Conservation (phyloP, 2,888 invertebrate species). For the Catocala nupta region DNA sequence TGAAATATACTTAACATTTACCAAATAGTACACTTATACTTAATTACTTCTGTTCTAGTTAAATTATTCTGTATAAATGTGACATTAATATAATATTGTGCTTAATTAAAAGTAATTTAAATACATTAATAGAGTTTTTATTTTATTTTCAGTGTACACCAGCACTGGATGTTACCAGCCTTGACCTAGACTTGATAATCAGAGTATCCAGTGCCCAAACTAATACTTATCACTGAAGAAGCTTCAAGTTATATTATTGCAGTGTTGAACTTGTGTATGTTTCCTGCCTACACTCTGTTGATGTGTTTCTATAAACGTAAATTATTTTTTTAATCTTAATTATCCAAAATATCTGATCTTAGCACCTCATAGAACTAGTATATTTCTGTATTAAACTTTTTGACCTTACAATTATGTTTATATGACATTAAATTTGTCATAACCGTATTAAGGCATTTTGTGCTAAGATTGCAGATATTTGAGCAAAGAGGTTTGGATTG, state of each 20-base stretch:
- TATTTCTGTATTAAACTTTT: constrained; percentile 48
- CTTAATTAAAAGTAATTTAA: constrained; percentile 38
- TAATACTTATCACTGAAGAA: constrained; percentile 65
- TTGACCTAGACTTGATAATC: constrained; percentile 64
- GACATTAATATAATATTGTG: background rate
- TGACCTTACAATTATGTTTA: constrained; percentile 45
- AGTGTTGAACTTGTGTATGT: constrained; percentile 71
- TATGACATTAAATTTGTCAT: constrained; percentile 45
- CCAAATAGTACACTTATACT: background rate
- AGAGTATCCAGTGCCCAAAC: constrained; percentile 71
- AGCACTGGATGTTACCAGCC: constrained; percentile 76
- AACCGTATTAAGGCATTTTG: constrained; percentile 58
- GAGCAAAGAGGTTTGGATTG: constrained; percentile 64
- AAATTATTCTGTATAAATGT: constrained; percentile 1
- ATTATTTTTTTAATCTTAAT: constrained; percentile 55
- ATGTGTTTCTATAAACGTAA: constrained; percentile 58
- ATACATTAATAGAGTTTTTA: constrained; percentile 50
- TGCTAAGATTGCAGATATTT: constrained; percentile 74
- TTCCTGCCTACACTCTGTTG: constrained; percentile 57
- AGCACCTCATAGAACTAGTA: constrained; percentile 60
- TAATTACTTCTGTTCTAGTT: background rate
- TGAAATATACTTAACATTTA: constrained; percentile 1
- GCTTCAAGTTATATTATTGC: constrained; percentile 68
- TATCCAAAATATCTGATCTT: constrained; percentile 72
- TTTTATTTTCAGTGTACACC: constrained; percentile 77